A percentile compares a stretch with the other conserved stretches of the same genome.
Evolutionary conservation across 2,113 vertebrate genomes (phyloP).

Genomic region (Phylloscopus trochilus): DNA sequence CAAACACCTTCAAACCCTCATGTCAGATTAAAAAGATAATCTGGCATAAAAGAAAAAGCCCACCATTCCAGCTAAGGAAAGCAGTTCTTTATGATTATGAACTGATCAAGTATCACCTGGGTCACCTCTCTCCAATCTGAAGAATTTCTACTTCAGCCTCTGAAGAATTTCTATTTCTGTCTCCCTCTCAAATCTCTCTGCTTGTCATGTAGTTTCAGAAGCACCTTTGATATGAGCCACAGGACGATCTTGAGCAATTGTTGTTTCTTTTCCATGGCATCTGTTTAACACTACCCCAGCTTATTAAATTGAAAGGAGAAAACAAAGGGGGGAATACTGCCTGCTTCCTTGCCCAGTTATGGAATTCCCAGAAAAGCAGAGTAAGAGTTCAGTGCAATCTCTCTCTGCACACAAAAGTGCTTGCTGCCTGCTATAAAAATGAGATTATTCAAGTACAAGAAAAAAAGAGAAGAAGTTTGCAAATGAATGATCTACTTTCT

Average conservation of each 20-base stretch:
- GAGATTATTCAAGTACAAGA: neutral
- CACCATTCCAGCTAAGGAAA: neutral
- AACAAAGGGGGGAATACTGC: accelerated
- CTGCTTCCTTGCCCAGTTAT: neutral
- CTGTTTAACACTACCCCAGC: neutral
- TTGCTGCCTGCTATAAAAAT: neutral
- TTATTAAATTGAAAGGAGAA: neutral
- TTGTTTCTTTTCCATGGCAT: neutral
- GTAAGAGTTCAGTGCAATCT: neutral
- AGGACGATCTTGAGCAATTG: neutral
- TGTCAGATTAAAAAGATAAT: neutral
- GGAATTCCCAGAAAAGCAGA: neutral
- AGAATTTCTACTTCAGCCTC: conserved; percentile 40
- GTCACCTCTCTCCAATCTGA: neutral
- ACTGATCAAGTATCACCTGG: neutral
- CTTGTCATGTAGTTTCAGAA: conserved; percentile 59
- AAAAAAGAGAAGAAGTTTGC: accelerated
- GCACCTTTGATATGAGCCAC: conserved; percentile 17
- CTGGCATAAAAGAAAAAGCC: neutral
- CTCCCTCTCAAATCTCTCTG: neutral
- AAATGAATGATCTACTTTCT: neutral
- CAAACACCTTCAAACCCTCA: neutral
- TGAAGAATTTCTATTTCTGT: conserved; percentile 53
- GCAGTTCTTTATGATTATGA: neutral
- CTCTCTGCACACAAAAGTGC: neutral